These are phyloP conservation scores for Kryptopterus vitreolus DNA, from an alignment of 2,797 vertebrate genomes.

Conservation along the genomic window DNA sequence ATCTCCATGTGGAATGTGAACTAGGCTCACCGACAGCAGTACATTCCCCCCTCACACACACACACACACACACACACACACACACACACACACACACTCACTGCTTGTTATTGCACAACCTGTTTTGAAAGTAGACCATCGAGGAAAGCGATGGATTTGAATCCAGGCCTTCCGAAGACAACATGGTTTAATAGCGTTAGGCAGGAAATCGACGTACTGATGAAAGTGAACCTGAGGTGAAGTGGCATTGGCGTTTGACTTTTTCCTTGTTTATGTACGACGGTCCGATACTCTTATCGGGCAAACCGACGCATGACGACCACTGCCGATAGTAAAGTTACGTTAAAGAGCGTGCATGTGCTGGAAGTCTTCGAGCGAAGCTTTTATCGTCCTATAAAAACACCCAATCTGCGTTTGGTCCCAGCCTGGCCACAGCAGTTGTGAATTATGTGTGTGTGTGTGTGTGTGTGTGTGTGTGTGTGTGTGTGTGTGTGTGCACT, in stretches of 20 bases:
- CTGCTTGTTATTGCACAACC: conserved; percentile 61
- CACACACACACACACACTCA: too few relatives aligned
- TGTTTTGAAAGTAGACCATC: conserved; percentile 58
- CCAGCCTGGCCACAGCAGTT: neutral
- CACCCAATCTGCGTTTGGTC: conserved; percentile 21
- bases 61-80: too few relatives aligned
- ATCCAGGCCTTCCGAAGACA: neutral
- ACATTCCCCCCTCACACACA: too few relatives aligned
- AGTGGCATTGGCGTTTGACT: too few relatives aligned
- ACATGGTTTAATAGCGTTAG: neutral
- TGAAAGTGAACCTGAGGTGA: neutral
- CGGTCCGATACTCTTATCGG: too few relatives aligned
- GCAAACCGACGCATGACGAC: too few relatives aligned
- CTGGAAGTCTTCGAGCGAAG: neutral
- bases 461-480: conserved; percentile 41
- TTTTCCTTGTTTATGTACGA: too few relatives aligned
- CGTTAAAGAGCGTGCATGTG: neutral
- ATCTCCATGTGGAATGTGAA: conserved; percentile 65
- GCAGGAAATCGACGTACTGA: neutral
- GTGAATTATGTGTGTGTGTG: conserved; percentile 33
- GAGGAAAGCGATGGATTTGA: conserved; percentile 60
- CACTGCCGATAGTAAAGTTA: neutral
- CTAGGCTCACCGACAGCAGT: conserved; percentile 55
- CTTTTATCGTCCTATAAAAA: neutral
- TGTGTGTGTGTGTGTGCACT: conserved; percentile 38